Conservation (phyloP, 2,888 invertebrate species). For the Lochmaea crataegi region DNA sequence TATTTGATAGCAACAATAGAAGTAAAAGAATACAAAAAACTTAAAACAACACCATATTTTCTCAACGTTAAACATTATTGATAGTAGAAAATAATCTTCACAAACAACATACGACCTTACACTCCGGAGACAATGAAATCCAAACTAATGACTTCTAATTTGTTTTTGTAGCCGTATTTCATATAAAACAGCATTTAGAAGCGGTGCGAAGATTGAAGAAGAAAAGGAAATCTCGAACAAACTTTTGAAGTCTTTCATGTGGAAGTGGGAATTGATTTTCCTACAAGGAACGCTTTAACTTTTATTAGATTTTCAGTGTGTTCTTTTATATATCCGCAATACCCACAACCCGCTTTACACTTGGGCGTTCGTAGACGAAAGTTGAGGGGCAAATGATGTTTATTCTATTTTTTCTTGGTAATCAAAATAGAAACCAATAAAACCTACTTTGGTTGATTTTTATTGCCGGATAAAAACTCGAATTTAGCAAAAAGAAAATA, state of each 20-base stretch:
- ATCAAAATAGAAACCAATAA: background rate
- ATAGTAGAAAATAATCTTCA: background rate
- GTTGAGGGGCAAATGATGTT: background rate
- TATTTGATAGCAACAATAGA: too few species aligned
- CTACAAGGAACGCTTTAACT: conserved; percentile 35
- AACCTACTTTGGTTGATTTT: background rate
- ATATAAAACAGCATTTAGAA: conserved; percentile 13
- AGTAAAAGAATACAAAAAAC: too few species aligned
- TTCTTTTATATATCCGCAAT: conserved; percentile 31
- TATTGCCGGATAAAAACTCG: background rate
- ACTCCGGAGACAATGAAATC: conserved; percentile 4
- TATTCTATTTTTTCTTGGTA: background rate
- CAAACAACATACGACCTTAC: background rate
- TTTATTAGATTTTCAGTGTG: conserved; percentile 38
- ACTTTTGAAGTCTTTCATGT: conserved; percentile 36
- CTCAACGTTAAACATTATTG: background rate
- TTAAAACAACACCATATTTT: too few species aligned
- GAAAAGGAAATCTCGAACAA: conserved; percentile 37
- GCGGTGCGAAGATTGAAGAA: conserved; percentile 27
- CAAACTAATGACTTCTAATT: conserved; percentile 6
- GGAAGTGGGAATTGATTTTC: conserved; percentile 41
- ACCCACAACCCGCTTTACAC: conserved; percentile 28
- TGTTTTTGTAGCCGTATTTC: conserved; percentile 11
- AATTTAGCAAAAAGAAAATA: too few species aligned
- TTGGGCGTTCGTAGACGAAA: background rate